These are phyloP conservation scores for Drosophila pseudoobscura DNA, from an alignment of 1,140 invertebrate species.

Conservation along the genomic window DNA sequence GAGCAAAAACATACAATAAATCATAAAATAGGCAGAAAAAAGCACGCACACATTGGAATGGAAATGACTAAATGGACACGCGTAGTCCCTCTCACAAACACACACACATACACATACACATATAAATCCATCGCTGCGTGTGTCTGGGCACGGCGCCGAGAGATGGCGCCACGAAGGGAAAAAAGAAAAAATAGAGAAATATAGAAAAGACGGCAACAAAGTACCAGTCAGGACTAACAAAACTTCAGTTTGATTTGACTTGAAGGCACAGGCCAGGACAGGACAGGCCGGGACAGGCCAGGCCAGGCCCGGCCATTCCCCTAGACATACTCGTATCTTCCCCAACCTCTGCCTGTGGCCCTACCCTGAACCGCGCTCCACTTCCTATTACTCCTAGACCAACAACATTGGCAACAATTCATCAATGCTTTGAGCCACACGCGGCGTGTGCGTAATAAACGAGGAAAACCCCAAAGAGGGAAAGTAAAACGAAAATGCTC, in stretches of 20 bases:
- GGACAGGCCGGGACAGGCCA: too few relatives aligned
- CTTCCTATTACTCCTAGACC: neutral
- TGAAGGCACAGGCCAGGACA: constrained; percentile 15
- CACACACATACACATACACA: constrained; percentile 7
- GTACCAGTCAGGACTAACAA: constrained; percentile 45
- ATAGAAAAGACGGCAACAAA: constrained; percentile 38
- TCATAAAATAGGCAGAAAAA: constrained; percentile 71
- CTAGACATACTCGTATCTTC: neutral
- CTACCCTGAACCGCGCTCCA: neutral
- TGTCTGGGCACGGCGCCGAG: constrained; percentile 64
- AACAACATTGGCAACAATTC: constrained; percentile 61
- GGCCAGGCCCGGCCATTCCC: constrained; percentile 11
- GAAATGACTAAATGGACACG: constrained; percentile 6
- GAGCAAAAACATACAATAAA: constrained; percentile 72
- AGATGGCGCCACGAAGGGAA: constrained; percentile 61
- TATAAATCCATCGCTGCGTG: constrained; percentile 41
- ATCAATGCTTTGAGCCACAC: constrained; percentile 65
- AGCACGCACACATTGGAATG: neutral
- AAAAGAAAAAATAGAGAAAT: constrained; percentile 11
- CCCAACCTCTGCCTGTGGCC: neutral
- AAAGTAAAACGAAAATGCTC: constrained; percentile 17
- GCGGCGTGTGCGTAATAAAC: constrained; percentile 74
- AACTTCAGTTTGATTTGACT: constrained; percentile 63
- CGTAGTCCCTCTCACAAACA: constrained; percentile 5
- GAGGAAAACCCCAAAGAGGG: constrained; percentile 1